Evolutionary conservation across 2,888 invertebrate species (phyloP), one percentile per base, ranked within the genome.

Genomic region (Brachyopa scutellaris): DNA sequence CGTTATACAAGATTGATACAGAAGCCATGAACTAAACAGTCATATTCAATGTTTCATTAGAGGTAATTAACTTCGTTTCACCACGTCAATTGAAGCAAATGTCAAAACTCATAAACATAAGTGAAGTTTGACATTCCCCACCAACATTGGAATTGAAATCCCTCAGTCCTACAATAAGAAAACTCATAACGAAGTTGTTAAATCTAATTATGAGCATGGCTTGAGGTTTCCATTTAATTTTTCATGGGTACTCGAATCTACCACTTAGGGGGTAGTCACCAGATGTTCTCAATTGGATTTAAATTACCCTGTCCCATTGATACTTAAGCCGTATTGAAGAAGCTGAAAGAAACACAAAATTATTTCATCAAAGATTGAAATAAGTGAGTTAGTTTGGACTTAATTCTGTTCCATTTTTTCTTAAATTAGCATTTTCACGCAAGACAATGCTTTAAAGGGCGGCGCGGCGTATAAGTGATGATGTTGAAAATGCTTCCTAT

Each of bases 131-230:
- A 15, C 15, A 2, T 62, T n/a, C n/a, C 3, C 3, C 15, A 6
- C n/a, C 15, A 26, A 29, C 8, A 55, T 36, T 36, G 21, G 13
- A 36, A 13, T 47, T 7, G 15, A 1, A 11, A 47, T 1, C 15
- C 2, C n/a, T n/a, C n/a, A n/a, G n/a, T n/a, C 19, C 26, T n/a
- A 31, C 40, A 11, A 66, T 31, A 53, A 66, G 42, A 66, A 42
- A 66, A 66, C 51, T 53, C 66, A 53, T 53, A 53, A 53, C 36
- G 42, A 66, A 66, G 66, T 53, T 53, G 42, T 66, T 53, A 66
- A 66, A 66, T 66, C 42, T 40, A 53, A 66, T 66, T 66, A 66
- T 23, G 31, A 9, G 15, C 13, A 31, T 42, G 7, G 29, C 29
- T 40, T 53, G 40, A 31, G 66, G 40, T 31, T 53, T 13, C 42